Conservation (phyloP, 2,888 invertebrate species). For the Mellilla xanthometata region DNA sequence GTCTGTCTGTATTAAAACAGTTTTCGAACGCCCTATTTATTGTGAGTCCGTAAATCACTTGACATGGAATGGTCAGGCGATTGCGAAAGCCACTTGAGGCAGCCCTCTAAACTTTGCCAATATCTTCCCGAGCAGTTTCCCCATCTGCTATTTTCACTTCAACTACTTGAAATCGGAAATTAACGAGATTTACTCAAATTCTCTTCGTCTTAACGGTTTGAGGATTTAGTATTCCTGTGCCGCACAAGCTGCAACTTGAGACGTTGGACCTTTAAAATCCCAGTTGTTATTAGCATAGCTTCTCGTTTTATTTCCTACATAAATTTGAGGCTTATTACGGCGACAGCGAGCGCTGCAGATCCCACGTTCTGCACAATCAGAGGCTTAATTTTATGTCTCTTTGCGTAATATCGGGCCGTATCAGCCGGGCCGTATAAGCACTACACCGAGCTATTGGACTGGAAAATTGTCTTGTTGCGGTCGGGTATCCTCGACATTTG, state of each 20-base stretch:
- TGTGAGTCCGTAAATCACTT: constrained; percentile 36
- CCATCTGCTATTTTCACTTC: constrained; percentile 36
- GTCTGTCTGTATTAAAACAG: constrained; percentile 1
- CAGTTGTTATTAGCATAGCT: constrained; percentile 23
- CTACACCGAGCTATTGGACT: constrained; percentile 13
- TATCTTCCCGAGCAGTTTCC: constrained; percentile 35
- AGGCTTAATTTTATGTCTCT: constrained; percentile 21
- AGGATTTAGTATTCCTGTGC: constrained; percentile 19
- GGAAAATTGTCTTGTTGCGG: constrained; percentile 13
- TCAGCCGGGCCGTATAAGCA: constrained; percentile 1
- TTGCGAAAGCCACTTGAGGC: constrained; percentile 38
- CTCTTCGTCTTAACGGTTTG: constrained; percentile 22
- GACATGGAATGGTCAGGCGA: constrained; percentile 33
- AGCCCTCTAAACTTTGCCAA: constrained; percentile 55
- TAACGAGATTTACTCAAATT: constrained; percentile 11
- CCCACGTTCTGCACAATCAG: constrained; percentile 19
- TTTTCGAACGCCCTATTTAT: constrained; percentile 24
- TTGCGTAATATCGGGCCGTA: constrained; percentile 9
- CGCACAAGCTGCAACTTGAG: background rate
- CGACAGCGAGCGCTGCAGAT: constrained; percentile 8
- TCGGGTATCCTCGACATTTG: background rate
- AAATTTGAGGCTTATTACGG: constrained; percentile 20
- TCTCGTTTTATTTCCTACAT: constrained; percentile 26
- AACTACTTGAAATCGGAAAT: constrained; percentile 15
- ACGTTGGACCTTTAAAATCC: constrained; percentile 23